Base-by-base conservation (phyloP, 2,797 vertebrate species). In the Naso thynnoides region DNA sequence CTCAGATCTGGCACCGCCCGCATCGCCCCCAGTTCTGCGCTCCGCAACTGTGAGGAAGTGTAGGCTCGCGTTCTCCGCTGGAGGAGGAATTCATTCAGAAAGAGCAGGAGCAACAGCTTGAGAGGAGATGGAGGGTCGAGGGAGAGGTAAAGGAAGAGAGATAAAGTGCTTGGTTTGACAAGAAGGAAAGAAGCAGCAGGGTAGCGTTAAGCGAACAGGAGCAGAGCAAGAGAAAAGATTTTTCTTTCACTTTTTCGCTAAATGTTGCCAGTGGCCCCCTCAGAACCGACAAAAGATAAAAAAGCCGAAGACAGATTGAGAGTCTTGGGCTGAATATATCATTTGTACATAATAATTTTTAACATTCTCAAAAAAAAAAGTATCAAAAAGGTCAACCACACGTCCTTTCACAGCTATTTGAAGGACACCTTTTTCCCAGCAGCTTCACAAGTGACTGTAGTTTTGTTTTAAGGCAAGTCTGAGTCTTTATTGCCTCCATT, bases 81-180 rank as follows among this genome's bases (percentile, higher is more conserved):
- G 61, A 82, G 81, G 78, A 84, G 76, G 52, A 70, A 78, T 81
- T 87, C 82, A 79, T 88, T 87, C 56, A 86, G 65, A 70, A 80
- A 76, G 48, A 86, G 79, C 62, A 47, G 62, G 54, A 76, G 84
- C 57, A 73, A 65, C 60, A 76, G 84, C 72, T 82, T 5, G 13
- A 70, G 58, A 68, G 67, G 78, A 62, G 64, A 67, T 24, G 44
- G 72, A 63, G 45, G 49, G 27, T 31, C 23, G 67, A 69, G 52
- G 27, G 59, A 39, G 38, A 58, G 49, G 27, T 31, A 21, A 64
- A 69, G 49, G 27, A 62, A 41, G 39, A 58, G 69, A 41, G 59
- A 48, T 68, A 7, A 60, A 54, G 74, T 60, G 57, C 39, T 21
- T 33, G 58, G 39, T 52, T 59, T 26, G 41, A 74, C 29, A 47